Percentiles rank a stretch among this genome's conserved stretches.
Evolutionary conservation across 2,113 vertebrate species (phyloP).

Genomic region (Opisthocomus hoazin): DNA sequence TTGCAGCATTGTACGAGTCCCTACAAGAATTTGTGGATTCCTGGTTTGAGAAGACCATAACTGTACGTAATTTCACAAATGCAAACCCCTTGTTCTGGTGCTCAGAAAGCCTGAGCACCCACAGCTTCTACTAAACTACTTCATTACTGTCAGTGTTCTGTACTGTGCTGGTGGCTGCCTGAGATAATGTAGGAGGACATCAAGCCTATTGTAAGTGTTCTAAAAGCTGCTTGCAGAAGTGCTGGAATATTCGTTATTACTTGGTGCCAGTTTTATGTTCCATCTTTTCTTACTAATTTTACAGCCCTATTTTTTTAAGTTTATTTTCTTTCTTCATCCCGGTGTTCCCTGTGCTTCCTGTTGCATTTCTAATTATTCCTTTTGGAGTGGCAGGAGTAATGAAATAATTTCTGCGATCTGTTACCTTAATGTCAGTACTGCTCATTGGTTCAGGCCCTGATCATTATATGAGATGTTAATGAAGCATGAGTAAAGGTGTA

Average conservation of each 20-base stretch:
- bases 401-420: background rate
- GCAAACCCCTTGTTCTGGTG: background rate
- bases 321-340: background rate
- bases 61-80: constrained; percentile 68
- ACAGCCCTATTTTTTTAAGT: background rate
- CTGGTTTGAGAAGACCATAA: constrained; percentile 69
- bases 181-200: background rate
- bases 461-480: background rate
- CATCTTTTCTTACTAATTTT: background rate
- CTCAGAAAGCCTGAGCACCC: background rate
- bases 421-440: background rate
- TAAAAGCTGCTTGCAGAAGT: background rate
- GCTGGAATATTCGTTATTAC: background rate
- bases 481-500: background rate
- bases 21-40: constrained; percentile 76
- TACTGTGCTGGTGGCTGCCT: background rate
- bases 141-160: background rate
- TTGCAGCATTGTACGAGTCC: constrained; percentile 71
- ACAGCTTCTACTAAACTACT: background rate
- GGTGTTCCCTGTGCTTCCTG: background rate
- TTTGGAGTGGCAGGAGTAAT: background rate
- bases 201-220: background rate
- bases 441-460: background rate
- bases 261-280: background rate
- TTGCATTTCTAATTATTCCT: background rate